Percentiles rank a stretch among this genome's conserved stretches.
These are phyloP conservation scores for Falco cherrug DNA, from an alignment of 2,797 vertebrate species.

Conservation along the genomic window DNA sequence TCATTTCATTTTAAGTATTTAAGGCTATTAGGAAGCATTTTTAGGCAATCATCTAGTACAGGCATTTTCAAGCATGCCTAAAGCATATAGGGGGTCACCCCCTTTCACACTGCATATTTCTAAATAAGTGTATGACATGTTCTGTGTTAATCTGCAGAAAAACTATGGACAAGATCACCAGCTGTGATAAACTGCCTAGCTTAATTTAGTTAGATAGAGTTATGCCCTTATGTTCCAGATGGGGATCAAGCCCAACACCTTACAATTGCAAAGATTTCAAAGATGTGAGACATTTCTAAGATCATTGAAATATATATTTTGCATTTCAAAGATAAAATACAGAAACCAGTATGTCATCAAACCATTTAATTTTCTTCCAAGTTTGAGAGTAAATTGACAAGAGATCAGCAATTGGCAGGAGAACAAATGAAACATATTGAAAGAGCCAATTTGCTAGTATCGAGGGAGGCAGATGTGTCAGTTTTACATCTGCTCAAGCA, in stretches of 20 bases:
- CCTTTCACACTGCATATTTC: background rate
- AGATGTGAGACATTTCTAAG: conserved; percentile 27
- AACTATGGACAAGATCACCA: conserved; percentile 20
- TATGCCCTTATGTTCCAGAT: background rate
- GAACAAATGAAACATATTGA: conserved; percentile 62
- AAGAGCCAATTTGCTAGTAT: conserved; percentile 39
- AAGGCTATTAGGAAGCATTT: conserved; percentile 43
- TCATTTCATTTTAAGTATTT: conserved; percentile 29
- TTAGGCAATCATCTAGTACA: background rate
- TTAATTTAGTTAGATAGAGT: conserved; percentile 10
- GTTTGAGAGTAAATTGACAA: conserved; percentile 44
- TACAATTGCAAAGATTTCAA: conserved; percentile 25
- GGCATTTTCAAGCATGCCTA: conserved; percentile 21
- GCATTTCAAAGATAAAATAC: conserved; percentile 61
- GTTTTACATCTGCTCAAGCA: conserved; percentile 46
- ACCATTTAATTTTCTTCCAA: conserved; percentile 62
- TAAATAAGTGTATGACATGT: background rate
- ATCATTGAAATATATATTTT: conserved; percentile 40
- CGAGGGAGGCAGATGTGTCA: conserved; percentile 44
- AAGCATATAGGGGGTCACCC: background rate
- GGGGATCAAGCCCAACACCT: background rate
- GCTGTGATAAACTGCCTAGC: conserved; percentile 3
- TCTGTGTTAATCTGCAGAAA: background rate
- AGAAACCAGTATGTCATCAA: conserved; percentile 58
- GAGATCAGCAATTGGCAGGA: conserved; percentile 63